Base-by-base conservation (phyloP, 2,113 vertebrate species). In the Brienomyrus brachyistius region DNA sequence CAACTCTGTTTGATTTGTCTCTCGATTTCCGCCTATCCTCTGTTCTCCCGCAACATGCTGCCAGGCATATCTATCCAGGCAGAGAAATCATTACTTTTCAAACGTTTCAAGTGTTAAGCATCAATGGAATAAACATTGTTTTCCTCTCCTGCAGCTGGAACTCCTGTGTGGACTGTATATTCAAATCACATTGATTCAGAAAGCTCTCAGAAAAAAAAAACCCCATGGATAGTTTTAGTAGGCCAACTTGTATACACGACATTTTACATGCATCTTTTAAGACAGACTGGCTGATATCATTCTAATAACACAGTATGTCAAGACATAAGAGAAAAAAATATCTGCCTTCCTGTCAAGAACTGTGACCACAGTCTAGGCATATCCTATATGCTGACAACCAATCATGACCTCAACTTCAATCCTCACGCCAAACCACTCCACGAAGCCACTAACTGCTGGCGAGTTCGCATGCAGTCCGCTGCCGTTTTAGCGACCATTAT, bases 341-440 rank as follows among this genome's bases (percentile, higher is more conserved):
- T 80, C 85, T 19, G 85, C 83, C 47, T 87, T 87, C 88, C 47
- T 77, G 47, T 51, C 47, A 89, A 89, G 59, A 40, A 74, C 66
- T 52, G 8, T 80, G 62, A 89, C 70, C 47, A 80, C 62, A 48
- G 87, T 88, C 87, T 88, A 50, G 87, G 87, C 21, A 45, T 62
- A 62, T 40, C 50, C 15, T 40, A 80, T 31, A 35, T 21, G 35
- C 31, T n/a, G 31, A 56, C 50, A 77, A 48, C 43, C 50, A 89
- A 50, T 35, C 51, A 74, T 52, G 48, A 80, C 47, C 66, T 77
- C 88, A 89, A 19, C 48, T 89, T 11, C 19, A 74, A 35, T 19
- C 50, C 23, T n/a, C 86, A 80, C 89, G 93, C 94, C 94, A 94
- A 92, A 94, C 94, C 94, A 89, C 43, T 66, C 92, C 91, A 52